Evolutionary conservation across 2,113 vertebrate species (phyloP).

Genomic region (Rostratula benghalensis): DNA sequence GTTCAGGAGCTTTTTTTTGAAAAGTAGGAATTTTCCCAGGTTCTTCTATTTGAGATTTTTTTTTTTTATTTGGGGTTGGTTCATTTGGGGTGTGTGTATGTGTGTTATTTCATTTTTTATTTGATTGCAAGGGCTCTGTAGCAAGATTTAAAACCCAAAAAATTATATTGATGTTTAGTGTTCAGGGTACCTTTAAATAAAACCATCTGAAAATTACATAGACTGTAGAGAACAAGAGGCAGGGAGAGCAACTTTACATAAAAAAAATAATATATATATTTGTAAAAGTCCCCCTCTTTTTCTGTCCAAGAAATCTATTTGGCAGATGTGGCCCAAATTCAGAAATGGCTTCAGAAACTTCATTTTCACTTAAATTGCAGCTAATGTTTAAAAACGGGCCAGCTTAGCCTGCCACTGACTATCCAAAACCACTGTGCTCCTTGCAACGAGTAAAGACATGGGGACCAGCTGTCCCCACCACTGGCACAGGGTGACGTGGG

Average conservation of each 20-base stretch:
- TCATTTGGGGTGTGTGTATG: neutral
- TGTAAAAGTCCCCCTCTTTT: neutral
- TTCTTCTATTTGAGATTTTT: neutral
- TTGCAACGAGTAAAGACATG: neutral
- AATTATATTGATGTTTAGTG: neutral
- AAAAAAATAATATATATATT: neutral
- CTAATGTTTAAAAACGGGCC: neutral
- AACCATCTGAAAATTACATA: neutral
- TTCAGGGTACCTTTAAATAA: neutral
- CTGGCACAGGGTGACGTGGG: fast-evolving
- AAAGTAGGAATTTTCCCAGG: neutral
- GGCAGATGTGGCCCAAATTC: neutral
- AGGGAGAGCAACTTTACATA: neutral
- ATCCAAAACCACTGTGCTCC: neutral
- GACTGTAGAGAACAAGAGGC: neutral
- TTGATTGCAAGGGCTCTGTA: neutral
- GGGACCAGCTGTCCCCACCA: neutral
- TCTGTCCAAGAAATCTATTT: neutral
- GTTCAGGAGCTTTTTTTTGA: neutral
- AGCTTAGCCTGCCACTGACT: neutral
- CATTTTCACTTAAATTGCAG: neutral
- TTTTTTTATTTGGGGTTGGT: neutral
- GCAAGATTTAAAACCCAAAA: neutral
- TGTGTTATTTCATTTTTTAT: neutral
- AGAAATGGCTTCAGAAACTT: neutral